Percentiles rank a stretch among this genome's conserved stretches.
Evolutionary conservation across 2,797 vertebrate species (phyloP).

Genomic region (Sebastes reedi): DNA sequence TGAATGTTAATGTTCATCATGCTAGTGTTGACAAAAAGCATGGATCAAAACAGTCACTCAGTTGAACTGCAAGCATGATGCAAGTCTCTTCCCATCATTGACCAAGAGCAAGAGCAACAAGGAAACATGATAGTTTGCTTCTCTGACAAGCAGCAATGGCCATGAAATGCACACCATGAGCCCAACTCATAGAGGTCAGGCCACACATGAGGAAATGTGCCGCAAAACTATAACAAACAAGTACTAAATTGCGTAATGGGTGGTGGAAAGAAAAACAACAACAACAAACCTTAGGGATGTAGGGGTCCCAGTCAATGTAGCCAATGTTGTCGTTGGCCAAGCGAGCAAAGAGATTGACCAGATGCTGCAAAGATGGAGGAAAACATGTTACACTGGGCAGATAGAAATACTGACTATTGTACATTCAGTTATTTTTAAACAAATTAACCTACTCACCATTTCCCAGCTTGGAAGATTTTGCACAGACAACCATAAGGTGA

Average conservation of each 20-base stretch:
- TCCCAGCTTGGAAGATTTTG: slow-evolving; percentile 99
- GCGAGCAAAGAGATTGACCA: slow-evolving; percentile 96
- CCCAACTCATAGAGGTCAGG: slow-evolving; percentile 3
- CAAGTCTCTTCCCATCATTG: slow-evolving; percentile 25
- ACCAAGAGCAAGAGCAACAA: slow-evolving; percentile 43
- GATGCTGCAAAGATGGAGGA: slow-evolving; percentile 82
- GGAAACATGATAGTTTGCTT: slow-evolving; percentile 69
- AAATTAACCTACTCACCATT: slow-evolving; percentile 84
- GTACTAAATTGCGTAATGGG: not conserved
- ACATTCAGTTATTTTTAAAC: not conserved
- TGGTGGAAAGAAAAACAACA: not conserved
- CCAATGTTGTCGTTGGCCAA: slow-evolving; percentile 98
- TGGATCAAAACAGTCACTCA: slow-evolving; percentile 4
- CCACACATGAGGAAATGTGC: slow-evolving; percentile 7
- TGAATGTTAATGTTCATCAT: slow-evolving; percentile 9
- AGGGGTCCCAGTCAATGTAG: slow-evolving; percentile 97
- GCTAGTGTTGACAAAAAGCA: slow-evolving; percentile 5
- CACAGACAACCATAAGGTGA: slow-evolving; percentile 94
- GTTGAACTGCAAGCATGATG: slow-evolving; percentile 20
- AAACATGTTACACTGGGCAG: slow-evolving; percentile 13
- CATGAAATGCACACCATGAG: slow-evolving; percentile 44
- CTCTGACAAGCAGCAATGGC: slow-evolving; percentile 27
- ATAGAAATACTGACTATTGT: not conserved
- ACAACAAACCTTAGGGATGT: slow-evolving; percentile 92
- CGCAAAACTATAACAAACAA: slow-evolving; percentile 44